These are phyloP conservation scores for Triops longicaudatus DNA, from an alignment of 1,140 invertebrate species.

Conservation along the genomic window DNA sequence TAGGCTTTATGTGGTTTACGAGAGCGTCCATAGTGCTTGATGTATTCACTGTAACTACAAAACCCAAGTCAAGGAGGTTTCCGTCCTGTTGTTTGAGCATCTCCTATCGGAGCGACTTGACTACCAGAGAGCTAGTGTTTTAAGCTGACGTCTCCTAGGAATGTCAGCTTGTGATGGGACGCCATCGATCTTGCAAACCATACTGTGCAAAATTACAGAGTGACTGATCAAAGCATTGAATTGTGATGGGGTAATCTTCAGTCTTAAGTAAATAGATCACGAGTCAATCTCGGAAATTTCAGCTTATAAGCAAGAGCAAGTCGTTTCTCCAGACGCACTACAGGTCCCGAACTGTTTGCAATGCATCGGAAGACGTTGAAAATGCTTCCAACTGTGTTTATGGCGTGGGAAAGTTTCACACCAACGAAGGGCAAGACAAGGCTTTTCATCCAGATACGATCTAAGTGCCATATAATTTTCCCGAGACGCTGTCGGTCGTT, in stretches of 20 bases:
- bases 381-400: background rate
- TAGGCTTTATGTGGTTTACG: no score
- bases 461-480: background rate
- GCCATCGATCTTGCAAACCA: background rate
- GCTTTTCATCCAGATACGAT: background rate
- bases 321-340: background rate
- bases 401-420: no score
- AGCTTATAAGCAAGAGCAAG: background rate
- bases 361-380: background rate
- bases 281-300: background rate
- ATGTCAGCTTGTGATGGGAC: background rate
- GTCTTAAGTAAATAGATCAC: no score
- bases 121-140: background rate
- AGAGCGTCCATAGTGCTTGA: no score
- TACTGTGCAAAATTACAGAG: no score
- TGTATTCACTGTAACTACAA: background rate
- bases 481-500: background rate
- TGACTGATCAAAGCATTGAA: background rate
- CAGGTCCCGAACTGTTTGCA: background rate
- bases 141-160: background rate
- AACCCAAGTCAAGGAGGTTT: background rate
- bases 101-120: background rate
- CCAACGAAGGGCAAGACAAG: background rate
- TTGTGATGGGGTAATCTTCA: background rate
- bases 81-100: background rate